phyloP scores from a whole-genome alignment of 2,797 vertebrate species.

The Enteromius afrohamiltoni region DNA sequence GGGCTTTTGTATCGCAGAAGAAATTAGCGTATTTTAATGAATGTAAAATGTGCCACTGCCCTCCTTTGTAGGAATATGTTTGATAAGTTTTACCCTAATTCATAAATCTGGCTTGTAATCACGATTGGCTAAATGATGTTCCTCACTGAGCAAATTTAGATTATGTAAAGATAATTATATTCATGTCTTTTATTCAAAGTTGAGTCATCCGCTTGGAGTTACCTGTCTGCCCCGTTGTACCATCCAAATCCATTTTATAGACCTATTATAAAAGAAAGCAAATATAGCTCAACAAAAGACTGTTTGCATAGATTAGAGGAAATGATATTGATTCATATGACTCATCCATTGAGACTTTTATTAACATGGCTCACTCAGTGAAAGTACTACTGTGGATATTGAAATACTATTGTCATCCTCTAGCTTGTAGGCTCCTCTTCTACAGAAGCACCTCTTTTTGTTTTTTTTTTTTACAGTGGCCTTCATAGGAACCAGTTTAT shows the following conservation, averaged over 20 bases:
- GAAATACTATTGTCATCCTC: constrained; percentile 38
- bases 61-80: neutral
- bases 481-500: constrained; percentile 65
- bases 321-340: neutral
- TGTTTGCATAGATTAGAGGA: constrained; percentile 8
- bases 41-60: neutral
- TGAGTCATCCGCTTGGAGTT: neutral
- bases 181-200: neutral
- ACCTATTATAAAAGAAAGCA: constrained; percentile 25
- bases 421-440: neutral
- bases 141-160: neutral
- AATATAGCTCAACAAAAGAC: constrained; percentile 34
- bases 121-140: neutral
- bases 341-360: neutral
- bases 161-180: neutral
- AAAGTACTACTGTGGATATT: constrained; percentile 20
- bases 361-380: constrained; percentile 12
- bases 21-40: neutral
- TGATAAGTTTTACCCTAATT: neutral
- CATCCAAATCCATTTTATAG: neutral
- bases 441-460: neutral
- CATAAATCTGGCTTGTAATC: neutral
- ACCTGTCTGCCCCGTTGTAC: neutral
- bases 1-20: neutral
- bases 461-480: constrained; percentile 13